Conservation (phyloP, 1,140 invertebrate genomes). For the Sarcophaga bullata region DNA sequence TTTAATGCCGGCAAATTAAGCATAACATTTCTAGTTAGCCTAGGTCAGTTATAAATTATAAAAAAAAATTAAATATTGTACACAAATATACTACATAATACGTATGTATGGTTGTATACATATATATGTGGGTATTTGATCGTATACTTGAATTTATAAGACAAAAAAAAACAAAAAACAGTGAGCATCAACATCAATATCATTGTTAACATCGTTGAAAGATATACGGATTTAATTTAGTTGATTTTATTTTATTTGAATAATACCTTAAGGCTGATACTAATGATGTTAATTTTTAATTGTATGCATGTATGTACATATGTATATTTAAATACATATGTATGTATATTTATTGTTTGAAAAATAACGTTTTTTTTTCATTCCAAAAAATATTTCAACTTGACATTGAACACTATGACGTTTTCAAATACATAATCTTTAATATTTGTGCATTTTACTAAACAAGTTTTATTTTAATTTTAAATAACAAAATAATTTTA, state of each 20-base stretch:
- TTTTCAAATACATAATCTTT: neutral
- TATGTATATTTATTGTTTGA: neutral
- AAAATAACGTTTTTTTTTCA: conserved; percentile 9
- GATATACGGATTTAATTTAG: no score
- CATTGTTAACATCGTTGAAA: neutral
- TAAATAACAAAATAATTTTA: neutral
- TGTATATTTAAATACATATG: neutral
- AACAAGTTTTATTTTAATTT: conserved; percentile 8
- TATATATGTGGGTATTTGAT: neutral
- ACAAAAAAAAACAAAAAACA: no score
- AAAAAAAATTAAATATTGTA: no score
- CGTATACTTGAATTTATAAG: no score
- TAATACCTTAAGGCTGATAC: neutral
- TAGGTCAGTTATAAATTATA: neutral
- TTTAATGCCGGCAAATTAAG: neutral
- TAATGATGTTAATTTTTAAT: conserved; percentile 4
- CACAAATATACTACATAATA: neutral
- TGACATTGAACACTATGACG: neutral
- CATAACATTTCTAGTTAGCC: conserved; percentile 10
- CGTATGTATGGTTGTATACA: neutral
- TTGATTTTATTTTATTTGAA: neutral
- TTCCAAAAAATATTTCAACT: neutral
- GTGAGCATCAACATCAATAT: neutral
- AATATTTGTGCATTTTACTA: neutral
- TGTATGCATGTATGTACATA: neutral